Percentiles rank a stretch among this genome's conserved stretches.
Conservation (phyloP, 1,140 invertebrate genomes). For the Heliconius himera region DNA sequence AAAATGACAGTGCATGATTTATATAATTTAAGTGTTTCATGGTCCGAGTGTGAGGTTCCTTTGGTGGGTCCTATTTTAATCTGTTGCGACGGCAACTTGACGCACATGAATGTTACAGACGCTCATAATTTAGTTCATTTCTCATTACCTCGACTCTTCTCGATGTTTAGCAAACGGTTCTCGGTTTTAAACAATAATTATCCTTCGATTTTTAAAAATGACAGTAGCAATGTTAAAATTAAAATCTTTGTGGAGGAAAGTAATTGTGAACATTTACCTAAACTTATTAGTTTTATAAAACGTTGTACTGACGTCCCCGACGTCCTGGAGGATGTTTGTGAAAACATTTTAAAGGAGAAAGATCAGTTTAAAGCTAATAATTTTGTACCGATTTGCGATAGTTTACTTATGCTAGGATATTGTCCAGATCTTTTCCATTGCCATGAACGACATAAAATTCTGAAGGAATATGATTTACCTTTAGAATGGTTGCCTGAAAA, state of each 20-base stretch:
- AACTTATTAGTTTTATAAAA: constrained; percentile 72
- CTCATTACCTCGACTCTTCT: constrained; percentile 66
- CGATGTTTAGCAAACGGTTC: constrained; percentile 70
- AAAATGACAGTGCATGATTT: constrained; percentile 66
- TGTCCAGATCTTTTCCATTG: constrained; percentile 71
- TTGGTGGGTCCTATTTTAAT: constrained; percentile 63
- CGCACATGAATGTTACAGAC: constrained; percentile 67
- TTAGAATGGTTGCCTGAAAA: constrained; percentile 66
- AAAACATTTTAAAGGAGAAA: constrained; percentile 55
- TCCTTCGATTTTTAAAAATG: constrained; percentile 63
- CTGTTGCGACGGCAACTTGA: constrained; percentile 73
- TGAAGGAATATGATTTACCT: constrained; percentile 58
- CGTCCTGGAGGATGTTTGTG: constrained; percentile 51
- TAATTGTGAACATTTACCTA: constrained; percentile 69
- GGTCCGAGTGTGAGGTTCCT: constrained; percentile 64
- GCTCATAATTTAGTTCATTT: constrained; percentile 69
- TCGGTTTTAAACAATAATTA: constrained; percentile 72
- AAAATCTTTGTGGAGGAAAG: constrained; percentile 67
- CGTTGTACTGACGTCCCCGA: constrained; percentile 62
- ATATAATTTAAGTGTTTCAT: constrained; percentile 54
- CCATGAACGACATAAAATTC: constrained; percentile 57
- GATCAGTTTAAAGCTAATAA: constrained; percentile 60
- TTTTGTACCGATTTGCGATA: constrained; percentile 64
- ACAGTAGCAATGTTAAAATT: constrained; percentile 56
- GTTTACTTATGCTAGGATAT: constrained; percentile 59